These are phyloP conservation scores for Crocodylus rhombifer DNA, from an alignment of 2,797 vertebrate genomes.

Conservation along the genomic window DNA sequence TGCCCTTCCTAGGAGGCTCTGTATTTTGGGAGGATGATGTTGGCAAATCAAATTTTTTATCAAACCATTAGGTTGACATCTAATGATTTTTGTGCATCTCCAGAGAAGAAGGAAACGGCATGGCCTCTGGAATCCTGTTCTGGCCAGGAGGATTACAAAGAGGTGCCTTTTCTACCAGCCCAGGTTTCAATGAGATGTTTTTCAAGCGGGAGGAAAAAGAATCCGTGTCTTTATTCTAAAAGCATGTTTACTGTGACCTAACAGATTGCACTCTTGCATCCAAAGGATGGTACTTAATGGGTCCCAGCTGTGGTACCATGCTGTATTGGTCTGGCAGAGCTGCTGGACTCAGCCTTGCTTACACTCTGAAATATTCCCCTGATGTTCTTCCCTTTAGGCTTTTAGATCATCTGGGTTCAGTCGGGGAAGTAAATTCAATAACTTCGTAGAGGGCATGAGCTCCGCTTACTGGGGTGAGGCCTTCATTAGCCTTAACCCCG, in stretches of 20 bases:
- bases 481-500: background rate
- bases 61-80: background rate
- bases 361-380: background rate
- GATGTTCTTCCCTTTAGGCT: background rate
- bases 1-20: background rate
- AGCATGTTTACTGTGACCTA: background rate
- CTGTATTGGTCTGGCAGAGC: rapidly evolving
- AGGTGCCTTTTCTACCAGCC: background rate
- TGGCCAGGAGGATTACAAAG: background rate
- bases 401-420: rapidly evolving
- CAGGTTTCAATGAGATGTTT: rapidly evolving
- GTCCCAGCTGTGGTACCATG: slow-evolving; percentile 32
- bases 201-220: background rate
- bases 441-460: background rate
- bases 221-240: rapidly evolving
- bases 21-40: background rate
- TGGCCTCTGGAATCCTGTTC: background rate
- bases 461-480: rapidly evolving
- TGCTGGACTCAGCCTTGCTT: background rate
- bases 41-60: background rate
- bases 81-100: background rate
- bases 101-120: background rate
- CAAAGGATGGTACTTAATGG: background rate
- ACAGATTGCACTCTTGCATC: rapidly evolving
- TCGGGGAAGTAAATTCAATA: background rate